Percentiles rank a stretch among this genome's conserved stretches.
phyloP scores from a whole-genome alignment of 2,797 vertebrate species.

The Thunnus albacares region DNA sequence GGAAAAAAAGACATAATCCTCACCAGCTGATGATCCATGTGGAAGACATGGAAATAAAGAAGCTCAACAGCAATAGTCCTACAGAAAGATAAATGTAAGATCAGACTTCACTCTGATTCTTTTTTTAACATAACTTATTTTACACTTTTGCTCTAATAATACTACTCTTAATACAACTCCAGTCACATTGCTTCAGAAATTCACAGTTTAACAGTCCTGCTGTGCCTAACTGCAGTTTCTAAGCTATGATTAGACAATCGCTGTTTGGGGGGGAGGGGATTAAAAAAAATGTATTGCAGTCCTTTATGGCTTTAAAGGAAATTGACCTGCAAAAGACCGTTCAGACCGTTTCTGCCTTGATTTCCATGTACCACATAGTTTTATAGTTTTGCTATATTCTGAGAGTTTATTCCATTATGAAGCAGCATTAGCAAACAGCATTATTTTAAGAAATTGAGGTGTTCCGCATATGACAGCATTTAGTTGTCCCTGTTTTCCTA shows the following conservation, averaged over 20 bases:
- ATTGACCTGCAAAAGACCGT: slow-evolving; percentile 7
- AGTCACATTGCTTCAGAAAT: neutral
- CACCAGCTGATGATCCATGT: no score
- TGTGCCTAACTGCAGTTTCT: neutral
- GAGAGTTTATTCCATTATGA: slow-evolving; percentile 23
- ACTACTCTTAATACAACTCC: no score
- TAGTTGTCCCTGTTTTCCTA: slow-evolving; percentile 34
- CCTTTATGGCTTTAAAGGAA: slow-evolving; percentile 19
- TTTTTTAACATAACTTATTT: no score
- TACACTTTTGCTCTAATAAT: no score
- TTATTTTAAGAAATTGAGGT: slow-evolving; percentile 39
- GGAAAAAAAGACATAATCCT: no score
- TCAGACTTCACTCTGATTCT: no score
- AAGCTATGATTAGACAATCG: neutral
- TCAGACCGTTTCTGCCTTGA: slow-evolving; percentile 16
- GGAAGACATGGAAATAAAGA: no score
- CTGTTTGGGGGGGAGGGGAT: neutral
- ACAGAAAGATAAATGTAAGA: no score
- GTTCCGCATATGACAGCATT: slow-evolving; percentile 35
- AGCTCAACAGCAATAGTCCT: no score
- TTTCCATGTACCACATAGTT: slow-evolving; percentile 12
- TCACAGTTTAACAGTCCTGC: neutral
- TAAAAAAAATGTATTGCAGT: neutral
- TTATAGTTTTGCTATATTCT: slow-evolving; percentile 26
- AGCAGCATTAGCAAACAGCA: neutral